phyloP scores from a whole-genome alignment of 2,888 invertebrate species.

The Lasioglossum malachurum region DNA sequence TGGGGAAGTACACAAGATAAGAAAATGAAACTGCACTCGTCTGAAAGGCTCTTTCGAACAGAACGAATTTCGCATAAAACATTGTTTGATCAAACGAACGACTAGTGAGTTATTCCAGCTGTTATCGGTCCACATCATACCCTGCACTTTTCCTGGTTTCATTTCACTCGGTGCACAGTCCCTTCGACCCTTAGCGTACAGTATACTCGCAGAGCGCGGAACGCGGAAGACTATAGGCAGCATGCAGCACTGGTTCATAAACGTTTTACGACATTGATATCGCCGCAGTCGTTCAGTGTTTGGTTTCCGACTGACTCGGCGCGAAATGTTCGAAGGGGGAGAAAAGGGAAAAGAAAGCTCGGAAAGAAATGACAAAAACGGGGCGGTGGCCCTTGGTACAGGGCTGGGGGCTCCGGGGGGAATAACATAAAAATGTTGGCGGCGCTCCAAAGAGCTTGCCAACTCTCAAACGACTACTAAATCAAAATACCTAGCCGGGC shows the following conservation, averaged over 20 bases:
- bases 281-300: conserved; percentile 1
- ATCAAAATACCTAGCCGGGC: conserved; percentile 79
- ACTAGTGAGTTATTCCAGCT: not conserved
- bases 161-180: not conserved
- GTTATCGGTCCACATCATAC: not conserved
- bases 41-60: not conserved
- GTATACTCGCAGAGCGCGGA: not conserved
- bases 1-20: no score
- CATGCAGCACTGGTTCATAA: conserved; percentile 6
- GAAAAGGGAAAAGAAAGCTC: not conserved
- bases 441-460: conserved; percentile 82
- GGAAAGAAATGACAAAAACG: conserved; percentile 39
- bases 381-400: conserved; percentile 27
- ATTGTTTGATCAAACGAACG: not conserved
- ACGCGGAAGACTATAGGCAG: not conserved
- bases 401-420: conserved; percentile 58
- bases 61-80: not conserved
- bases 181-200: not conserved
- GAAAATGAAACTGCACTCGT: no score
- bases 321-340: conserved; percentile 33
- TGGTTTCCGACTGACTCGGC: conserved; percentile 22
- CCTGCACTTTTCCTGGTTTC: not conserved
- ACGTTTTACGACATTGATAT: conserved; percentile 11
- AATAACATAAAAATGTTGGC: conserved; percentile 83
- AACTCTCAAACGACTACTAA: conserved; percentile 83